Evolutionary conservation across 2,888 invertebrate species (phyloP).

Genomic region (Neria commutata): DNA sequence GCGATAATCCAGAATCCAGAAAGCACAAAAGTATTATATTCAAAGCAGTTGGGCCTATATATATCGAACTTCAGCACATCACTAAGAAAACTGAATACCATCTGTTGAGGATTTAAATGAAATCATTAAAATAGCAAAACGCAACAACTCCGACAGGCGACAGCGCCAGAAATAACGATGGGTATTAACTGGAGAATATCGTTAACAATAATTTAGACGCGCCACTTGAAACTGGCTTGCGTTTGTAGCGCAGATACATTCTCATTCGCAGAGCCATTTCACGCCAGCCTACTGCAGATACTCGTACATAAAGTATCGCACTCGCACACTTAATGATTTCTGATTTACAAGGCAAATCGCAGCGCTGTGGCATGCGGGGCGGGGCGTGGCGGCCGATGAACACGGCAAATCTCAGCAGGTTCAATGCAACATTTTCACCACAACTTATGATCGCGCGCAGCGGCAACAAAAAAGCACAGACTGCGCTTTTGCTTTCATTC

Average conservation of each 20-base stretch:
- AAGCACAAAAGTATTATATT: too few relatives aligned
- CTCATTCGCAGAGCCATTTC: constrained; percentile 49
- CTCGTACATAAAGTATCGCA: constrained; percentile 56
- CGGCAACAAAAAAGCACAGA: constrained; percentile 22
- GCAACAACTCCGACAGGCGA: background rate
- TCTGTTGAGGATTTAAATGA: too few relatives aligned
- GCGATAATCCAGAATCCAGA: too few relatives aligned
- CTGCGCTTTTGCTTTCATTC: constrained; percentile 19
- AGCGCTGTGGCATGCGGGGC: too few relatives aligned
- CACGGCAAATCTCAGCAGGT: constrained; percentile 51
- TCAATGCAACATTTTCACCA: constrained; percentile 58
- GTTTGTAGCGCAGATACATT: constrained; percentile 47
- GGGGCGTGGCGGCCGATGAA: background rate
- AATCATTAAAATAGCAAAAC: constrained; percentile 39
- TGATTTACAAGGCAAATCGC: constrained; percentile 54
- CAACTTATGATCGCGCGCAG: constrained; percentile 55
- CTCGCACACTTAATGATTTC: constrained; percentile 57
- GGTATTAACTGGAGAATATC: constrained; percentile 58
- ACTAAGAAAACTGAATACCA: too few relatives aligned
- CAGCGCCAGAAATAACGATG: constrained; percentile 38
- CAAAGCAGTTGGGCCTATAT: too few relatives aligned
- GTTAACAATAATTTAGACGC: constrained; percentile 56
- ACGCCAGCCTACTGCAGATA: constrained; percentile 53
- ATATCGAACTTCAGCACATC: too few relatives aligned
- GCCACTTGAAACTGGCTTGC: constrained; percentile 36